phyloP scores from a whole-genome alignment of 2,888 invertebrate species.

The Exocentrus adspersus region DNA sequence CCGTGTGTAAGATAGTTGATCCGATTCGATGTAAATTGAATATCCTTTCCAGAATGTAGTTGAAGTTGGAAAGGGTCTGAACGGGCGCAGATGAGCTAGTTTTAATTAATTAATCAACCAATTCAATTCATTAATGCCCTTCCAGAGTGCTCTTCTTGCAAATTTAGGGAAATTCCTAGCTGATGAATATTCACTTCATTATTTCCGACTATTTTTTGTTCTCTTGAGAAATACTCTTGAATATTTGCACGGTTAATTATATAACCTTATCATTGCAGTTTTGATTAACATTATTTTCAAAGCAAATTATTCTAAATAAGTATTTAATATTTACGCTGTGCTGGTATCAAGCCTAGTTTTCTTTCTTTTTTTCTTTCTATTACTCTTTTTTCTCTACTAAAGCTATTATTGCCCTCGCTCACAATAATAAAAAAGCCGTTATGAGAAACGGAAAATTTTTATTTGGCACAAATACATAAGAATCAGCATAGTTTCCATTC shows the following conservation, averaged over 20 bases:
- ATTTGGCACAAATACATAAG: too few relatives aligned
- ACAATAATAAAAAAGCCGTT: too few relatives aligned
- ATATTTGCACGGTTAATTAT: neutral
- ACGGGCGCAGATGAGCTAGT: conserved; percentile 61
- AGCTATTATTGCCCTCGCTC: too few relatives aligned
- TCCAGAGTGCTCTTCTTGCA: conserved; percentile 58
- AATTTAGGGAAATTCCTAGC: conserved; percentile 57
- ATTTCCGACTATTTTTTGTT: conserved; percentile 28
- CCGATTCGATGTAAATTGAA: conserved; percentile 57
- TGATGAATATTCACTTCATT: conserved; percentile 57
- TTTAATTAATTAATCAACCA: conserved; percentile 74
- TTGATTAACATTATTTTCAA: too few relatives aligned
- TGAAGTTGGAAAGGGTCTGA: conserved; percentile 51
- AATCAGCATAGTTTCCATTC: too few relatives aligned
- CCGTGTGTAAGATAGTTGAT: conserved; percentile 28
- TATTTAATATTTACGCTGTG: too few relatives aligned
- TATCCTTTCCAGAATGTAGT: conserved; percentile 52
- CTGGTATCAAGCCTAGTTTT: too few relatives aligned
- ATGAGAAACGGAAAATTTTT: too few relatives aligned
- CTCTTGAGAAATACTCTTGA: conserved; percentile 11
- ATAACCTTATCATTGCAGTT: too few relatives aligned
- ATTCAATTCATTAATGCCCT: conserved; percentile 68
- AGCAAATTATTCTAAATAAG: too few relatives aligned
- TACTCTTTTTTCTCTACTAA: too few relatives aligned
- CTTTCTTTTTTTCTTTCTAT: too few relatives aligned